phyloP scores from a whole-genome alignment of 2,113 vertebrate species.

The Octodon degus region DNA sequence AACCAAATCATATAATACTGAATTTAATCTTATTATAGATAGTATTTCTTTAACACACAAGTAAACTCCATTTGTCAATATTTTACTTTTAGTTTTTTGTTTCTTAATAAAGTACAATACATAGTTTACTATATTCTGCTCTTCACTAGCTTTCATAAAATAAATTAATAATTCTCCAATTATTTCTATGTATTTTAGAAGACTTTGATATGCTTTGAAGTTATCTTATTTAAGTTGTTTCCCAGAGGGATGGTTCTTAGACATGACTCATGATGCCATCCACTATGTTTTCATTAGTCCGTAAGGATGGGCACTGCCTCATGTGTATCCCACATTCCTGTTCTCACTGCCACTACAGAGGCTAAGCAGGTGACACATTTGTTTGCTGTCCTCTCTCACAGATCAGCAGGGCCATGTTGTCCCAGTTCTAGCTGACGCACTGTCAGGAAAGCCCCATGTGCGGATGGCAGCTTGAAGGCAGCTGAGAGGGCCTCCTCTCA shows the following conservation, averaged over 20 bases:
- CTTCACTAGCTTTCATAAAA: slow-evolving; percentile 18
- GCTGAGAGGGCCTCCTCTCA: neutral
- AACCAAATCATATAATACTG: neutral
- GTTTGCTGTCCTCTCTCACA: neutral
- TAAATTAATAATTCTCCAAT: neutral
- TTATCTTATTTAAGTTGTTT: neutral
- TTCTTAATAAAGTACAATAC: neutral
- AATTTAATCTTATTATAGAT: neutral
- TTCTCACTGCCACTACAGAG: neutral
- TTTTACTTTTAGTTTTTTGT: neutral
- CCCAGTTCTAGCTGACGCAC: neutral
- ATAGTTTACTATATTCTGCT: neutral
- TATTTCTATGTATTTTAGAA: slow-evolving; percentile 33
- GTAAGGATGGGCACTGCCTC: neutral
- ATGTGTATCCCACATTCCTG: neutral
- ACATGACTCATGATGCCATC: neutral
- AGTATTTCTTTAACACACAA: neutral
- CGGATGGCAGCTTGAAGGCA: neutral
- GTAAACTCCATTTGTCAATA: neutral
- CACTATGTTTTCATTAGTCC: neutral
- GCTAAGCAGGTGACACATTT: neutral
- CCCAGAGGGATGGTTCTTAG: neutral
- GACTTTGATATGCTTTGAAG: neutral
- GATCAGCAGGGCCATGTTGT: neutral
- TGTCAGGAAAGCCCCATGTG: neutral